A percentile compares a stretch with the other conserved stretches of the same genome.
Conservation (phyloP, 2,113 vertebrate species). For the Pyrgilauda ruficollis region DNA sequence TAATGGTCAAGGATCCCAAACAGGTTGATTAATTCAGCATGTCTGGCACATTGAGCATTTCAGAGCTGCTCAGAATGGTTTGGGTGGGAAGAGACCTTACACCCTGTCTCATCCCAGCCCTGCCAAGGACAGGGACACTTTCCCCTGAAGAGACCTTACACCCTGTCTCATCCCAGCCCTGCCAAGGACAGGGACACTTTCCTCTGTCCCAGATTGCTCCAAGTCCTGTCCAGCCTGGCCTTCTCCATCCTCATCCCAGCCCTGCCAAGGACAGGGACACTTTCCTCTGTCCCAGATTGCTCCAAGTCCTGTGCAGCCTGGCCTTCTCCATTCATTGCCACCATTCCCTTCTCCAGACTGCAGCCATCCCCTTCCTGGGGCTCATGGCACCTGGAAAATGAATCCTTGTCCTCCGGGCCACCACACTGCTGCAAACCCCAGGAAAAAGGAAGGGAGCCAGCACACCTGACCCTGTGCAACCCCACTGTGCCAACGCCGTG, state of each 20-base stretch:
- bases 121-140: too few relatives aligned
- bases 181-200: not conserved
- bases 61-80: not conserved
- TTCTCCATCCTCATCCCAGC: not conserved
- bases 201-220: not conserved
- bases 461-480: accelerated
- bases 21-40: accelerated
- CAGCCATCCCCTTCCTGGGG: not conserved
- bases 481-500: not conserved
- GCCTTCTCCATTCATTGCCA: not conserved
- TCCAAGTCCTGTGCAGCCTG: not conserved
- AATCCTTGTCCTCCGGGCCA: not conserved
- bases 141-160: too few relatives aligned
- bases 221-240: not conserved
- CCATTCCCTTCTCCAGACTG: not conserved
- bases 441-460: not conserved
- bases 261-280: not conserved
- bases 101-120: not conserved
- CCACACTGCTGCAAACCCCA: accelerated
- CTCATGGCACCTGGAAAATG: accelerated
- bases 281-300: not conserved
- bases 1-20: not conserved
- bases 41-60: not conserved
- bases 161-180: too few relatives aligned
- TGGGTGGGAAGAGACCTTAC: not conserved